Conservation (phyloP, 35 echinoderm and acorn worm species). For the Stichopus chloronotus region DNA sequence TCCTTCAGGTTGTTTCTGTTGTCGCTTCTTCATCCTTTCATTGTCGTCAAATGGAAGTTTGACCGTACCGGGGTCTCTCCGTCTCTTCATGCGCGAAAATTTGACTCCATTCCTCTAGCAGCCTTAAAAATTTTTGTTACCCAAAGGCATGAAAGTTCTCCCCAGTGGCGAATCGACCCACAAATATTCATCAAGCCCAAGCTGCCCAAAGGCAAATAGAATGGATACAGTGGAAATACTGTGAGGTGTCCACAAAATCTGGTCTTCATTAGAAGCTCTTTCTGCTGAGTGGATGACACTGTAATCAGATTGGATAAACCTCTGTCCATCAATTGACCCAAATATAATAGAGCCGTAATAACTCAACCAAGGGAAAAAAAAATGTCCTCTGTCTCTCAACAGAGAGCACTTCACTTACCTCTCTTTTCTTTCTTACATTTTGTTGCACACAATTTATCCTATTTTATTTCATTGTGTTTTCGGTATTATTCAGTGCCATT, state of each 20-base stretch:
- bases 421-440: too few relatives aligned
- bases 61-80: neutral
- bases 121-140: constrained; percentile 16
- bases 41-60: neutral
- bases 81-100: neutral
- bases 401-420: too few relatives aligned
- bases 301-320: constrained; percentile 28
- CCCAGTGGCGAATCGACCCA: constrained; percentile 42
- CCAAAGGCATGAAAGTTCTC: constrained; percentile 29
- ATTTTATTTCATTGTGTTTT: too few relatives aligned
- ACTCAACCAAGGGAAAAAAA: neutral
- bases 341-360: constrained; percentile 38
- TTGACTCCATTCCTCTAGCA: neutral
- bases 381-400: neutral
- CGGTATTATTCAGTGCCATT: too few relatives aligned
- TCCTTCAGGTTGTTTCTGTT: neutral
- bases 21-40: neutral
- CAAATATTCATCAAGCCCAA: constrained; percentile 24
- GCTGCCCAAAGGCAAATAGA: constrained; percentile 19
- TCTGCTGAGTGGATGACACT: constrained; percentile 24
- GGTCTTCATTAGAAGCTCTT: constrained; percentile 36
- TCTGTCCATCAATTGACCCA: constrained; percentile 44
- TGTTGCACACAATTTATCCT: too few relatives aligned
- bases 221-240: constrained; percentile 18
- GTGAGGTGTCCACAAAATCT: constrained; percentile 29